Base-by-base conservation (phyloP, 53 echinoderm and acorn worm species). In the Echinarachnius parma region DNA sequence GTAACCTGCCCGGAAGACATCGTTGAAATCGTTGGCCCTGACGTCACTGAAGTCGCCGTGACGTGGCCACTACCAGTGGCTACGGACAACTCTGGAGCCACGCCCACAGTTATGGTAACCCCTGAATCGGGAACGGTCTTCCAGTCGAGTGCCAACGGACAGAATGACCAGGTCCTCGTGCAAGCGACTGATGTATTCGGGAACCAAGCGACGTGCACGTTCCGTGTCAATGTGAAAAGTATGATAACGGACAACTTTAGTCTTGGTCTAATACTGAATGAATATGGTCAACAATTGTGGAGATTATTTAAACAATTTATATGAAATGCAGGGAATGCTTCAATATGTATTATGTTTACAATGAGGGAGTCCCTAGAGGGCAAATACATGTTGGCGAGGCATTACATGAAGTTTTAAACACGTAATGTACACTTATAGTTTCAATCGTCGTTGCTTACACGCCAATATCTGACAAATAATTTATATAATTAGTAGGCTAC, bases 81-180 rank as follows among this genome's bases (percentile, higher is more conserved):
- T 4, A 49, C 50, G 19, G 50, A 49, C 19, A 49, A 49, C 19
- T 14, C 13, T 19, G 50, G 50, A 19, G 39, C 7, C 7, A 49
- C 50, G 10, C 13, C 18, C 19, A 49, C 50, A 14, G 11, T 13
- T 10, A 49, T 19, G 4, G 9, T 4, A 4, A 13, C 50, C 4
- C 50, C 50, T 10, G 13, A 4, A 4, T 49, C 50, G 10, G 50
- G 50, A 49, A 49, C 19, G 10, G 50, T 19, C 11, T 59, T 59
- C 5, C 3, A 4, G 7, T 18, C 25, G 5, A 34, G 34, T 15
- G 14, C 3, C 34, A 9, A 34, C 11, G 62, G 37, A 4, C 39
- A 60, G 32, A 60, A 33, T 32, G 34, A 60, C 20, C 10, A 11
- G 4, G 62, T 62, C 34, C 33, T 22, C 37, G 62, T 62, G 35